Percentiles rank a stretch among this genome's conserved stretches.
Evolutionary conservation across 37 sponge, comb jelly and placozoan genomes (phyloP).

Genomic region (Ephydatia muelleri): DNA sequence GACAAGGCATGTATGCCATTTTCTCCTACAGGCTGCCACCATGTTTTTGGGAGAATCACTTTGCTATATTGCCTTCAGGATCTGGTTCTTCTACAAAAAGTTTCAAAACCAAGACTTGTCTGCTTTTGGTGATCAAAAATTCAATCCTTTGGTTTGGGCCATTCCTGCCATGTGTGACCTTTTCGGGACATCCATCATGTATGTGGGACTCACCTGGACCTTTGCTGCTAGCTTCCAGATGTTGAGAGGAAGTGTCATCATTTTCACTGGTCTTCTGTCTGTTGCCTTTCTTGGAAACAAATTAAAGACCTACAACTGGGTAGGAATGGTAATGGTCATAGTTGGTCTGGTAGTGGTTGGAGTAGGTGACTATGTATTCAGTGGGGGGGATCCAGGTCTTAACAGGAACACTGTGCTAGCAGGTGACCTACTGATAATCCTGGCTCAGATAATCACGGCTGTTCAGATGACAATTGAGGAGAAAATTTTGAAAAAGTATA

Average conservation of each 20-base stretch:
- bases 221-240: constrained; percentile 96
- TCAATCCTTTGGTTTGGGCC: constrained; percentile 90
- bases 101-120: constrained; percentile 50
- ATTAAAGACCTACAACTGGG: constrained; percentile 73
- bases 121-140: constrained; percentile 75
- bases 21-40: constrained; percentile 58
- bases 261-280: constrained; percentile 95
- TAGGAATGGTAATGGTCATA: constrained; percentile 90
- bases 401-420: constrained; percentile 44
- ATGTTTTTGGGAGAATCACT: constrained; percentile 96
- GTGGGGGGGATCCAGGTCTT: constrained; percentile 3
- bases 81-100: constrained; percentile 52
- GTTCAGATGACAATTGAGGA: constrained; percentile 92
- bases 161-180: constrained; percentile 93
- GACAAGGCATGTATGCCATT: background rate
- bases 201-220: constrained; percentile 93
- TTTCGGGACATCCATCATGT: constrained; percentile 85
- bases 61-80: constrained; percentile 86
- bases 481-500: constrained; percentile 86
- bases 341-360: constrained; percentile 91
- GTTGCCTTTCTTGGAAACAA: constrained; percentile 80
- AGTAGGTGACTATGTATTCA: constrained; percentile 68
- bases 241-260: constrained; percentile 94
- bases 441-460: constrained; percentile 88
- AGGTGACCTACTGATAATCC: constrained; percentile 90